These are phyloP conservation scores for Aplocera efformata DNA, from an alignment of 2,888 invertebrate species.

Conservation along the genomic window DNA sequence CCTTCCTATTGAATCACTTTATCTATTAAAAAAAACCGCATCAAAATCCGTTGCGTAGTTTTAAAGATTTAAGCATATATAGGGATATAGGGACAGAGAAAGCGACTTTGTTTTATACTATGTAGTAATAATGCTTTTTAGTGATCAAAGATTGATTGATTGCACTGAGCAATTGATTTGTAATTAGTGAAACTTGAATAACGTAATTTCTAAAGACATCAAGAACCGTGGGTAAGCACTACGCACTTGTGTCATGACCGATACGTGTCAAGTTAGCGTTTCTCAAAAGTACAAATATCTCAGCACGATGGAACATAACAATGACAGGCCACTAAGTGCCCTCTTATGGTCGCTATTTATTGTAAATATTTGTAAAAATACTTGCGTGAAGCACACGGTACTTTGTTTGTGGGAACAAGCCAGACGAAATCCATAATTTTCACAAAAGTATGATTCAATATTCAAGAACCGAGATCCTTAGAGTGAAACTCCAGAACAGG, in stretches of 20 bases:
- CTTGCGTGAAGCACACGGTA: conserved; percentile 34
- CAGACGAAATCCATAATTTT: conserved; percentile 19
- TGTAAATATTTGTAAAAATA: conserved; percentile 66
- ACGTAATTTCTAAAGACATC: neutral
- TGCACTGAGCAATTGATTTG: too few relatives aligned
- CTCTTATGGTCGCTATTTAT: conserved; percentile 57
- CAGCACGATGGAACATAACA: conserved; percentile 51
- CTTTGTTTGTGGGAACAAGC: conserved; percentile 54
- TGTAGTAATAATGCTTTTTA: too few relatives aligned
- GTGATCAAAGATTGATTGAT: too few relatives aligned
- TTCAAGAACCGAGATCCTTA: neutral
- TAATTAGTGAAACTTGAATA: too few relatives aligned
- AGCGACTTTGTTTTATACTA: too few relatives aligned
- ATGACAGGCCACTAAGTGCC: conserved; percentile 63
- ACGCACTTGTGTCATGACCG: conserved; percentile 12
- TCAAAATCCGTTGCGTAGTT: too few relatives aligned
- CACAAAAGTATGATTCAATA: conserved; percentile 6
- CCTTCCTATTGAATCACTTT: too few relatives aligned
- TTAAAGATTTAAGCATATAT: too few relatives aligned
- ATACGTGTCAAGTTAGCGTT: conserved; percentile 23
- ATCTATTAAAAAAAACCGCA: too few relatives aligned
- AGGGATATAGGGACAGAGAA: too few relatives aligned
- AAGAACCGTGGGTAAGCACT: conserved; percentile 21
- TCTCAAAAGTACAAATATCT: conserved; percentile 33
- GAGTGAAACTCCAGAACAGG: conserved; percentile 4